phyloP scores from a whole-genome alignment of 2,888 invertebrate genomes.

The Calameuta filiformis region DNA sequence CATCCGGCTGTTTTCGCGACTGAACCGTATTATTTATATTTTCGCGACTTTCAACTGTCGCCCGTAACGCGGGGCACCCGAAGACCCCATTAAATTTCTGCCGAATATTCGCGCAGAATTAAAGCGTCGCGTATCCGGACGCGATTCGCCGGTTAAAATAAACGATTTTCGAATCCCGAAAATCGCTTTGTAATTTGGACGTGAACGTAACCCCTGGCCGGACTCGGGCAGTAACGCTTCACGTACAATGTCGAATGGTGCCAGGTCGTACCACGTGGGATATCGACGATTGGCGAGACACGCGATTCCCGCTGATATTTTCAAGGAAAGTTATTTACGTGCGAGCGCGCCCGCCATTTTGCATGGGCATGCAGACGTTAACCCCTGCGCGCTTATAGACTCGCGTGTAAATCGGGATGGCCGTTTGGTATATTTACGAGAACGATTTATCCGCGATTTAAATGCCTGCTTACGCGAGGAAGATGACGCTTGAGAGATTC shows the following conservation, averaged over 20 bases:
- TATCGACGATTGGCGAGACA: conserved; percentile 26
- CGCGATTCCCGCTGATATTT: conserved; percentile 58
- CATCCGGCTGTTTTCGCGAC: not conserved
- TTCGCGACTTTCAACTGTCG: not conserved
- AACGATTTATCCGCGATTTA: not conserved
- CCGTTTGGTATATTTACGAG: not conserved
- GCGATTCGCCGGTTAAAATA: not conserved
- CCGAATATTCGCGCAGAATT: not conserved
- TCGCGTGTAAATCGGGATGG: not conserved
- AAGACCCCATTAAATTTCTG: not conserved
- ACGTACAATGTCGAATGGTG: not conserved
- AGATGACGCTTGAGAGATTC: not conserved
- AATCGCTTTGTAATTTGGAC: not conserved
- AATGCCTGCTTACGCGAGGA: not conserved
- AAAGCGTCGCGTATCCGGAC: not conserved
- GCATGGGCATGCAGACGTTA: conserved; percentile 58
- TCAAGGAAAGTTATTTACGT: conserved; percentile 56
- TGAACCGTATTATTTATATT: not conserved
- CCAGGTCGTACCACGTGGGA: not conserved
- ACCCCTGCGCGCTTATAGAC: conserved; percentile 34
- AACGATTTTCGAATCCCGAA: not conserved
- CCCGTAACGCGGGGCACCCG: not conserved
- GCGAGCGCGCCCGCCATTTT: conserved; percentile 53
- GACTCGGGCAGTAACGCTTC: not conserved
- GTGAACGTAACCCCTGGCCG: not conserved